A percentile compares a stretch with the other conserved stretches of the same genome.
Evolutionary conservation across 2,888 invertebrate genomes (phyloP).

Genomic region (Antitype chi): DNA sequence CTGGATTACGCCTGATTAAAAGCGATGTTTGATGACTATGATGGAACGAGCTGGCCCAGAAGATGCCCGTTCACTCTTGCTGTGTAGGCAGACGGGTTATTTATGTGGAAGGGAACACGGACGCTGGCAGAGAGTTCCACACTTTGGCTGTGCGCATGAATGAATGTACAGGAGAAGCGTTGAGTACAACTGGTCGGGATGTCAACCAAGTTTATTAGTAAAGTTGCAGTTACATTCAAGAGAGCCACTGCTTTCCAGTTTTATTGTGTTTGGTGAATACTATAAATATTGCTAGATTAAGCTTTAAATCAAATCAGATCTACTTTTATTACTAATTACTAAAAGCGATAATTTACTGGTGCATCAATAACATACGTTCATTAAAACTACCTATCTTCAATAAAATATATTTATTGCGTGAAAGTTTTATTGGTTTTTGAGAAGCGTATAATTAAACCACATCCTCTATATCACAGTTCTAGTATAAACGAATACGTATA

Average conservation of each 20-base stretch:
- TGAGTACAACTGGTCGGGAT: too few species aligned
- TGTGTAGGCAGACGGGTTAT: too few species aligned
- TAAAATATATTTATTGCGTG: constrained; percentile 27
- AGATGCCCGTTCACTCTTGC: too few species aligned
- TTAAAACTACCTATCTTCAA: background rate
- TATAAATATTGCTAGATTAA: background rate
- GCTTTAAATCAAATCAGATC: background rate
- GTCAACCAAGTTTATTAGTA: background rate
- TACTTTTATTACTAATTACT: background rate
- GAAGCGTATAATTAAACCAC: constrained; percentile 3
- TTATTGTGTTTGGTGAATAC: background rate
- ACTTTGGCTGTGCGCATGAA: too few species aligned
- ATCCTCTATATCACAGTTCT: background rate
- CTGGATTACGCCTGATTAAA: too few species aligned
- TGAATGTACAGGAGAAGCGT: too few species aligned
- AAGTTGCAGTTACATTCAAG: background rate
- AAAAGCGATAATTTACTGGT: background rate
- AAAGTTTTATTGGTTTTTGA: constrained; percentile 37
- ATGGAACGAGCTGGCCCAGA: too few species aligned
- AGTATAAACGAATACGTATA: background rate
- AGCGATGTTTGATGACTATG: too few species aligned
- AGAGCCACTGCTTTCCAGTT: background rate
- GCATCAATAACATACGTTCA: background rate
- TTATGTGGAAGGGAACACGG: too few species aligned
- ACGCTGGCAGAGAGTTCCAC: too few species aligned